Evolutionary conservation across 35 echinoderm and acorn worm species (phyloP), one percentile per base, ranked within the genome.

Genomic region (Patiria miniata): DNA sequence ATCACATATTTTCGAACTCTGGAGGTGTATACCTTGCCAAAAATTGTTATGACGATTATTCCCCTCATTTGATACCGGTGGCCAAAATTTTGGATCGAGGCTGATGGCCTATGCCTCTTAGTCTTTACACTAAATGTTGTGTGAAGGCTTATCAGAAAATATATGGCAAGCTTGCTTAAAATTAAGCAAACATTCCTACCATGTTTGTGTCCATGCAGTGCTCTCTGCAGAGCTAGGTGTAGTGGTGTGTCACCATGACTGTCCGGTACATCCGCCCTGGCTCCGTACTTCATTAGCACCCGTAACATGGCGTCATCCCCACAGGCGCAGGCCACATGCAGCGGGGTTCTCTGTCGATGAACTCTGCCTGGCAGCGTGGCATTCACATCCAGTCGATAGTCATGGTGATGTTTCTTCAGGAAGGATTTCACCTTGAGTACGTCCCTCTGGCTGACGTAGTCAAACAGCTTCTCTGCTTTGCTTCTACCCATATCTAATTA

Each of bases 401-500:
- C 42, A 12, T 12, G 4, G 33, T 54, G 80, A 28, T 90, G 88
- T 59, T 78, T 90, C 73, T 78, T 85, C 19, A 90, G 42, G 60
- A 77, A 90, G 5, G 88, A 83, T 68, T 90, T 90, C n/a, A 90
- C 40, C 83, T 90, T 90, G n/a, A 69, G 37, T 7, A 90, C 88
- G 54, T 83, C 61, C 19, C 88, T 81, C 84, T 90, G 80, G 56
- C 40, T 77, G 40, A 90, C 81, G 38, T 90, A 90, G 7, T 90
- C 88, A 23, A 83, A 23, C 39, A 84, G 65, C 79, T 47, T 47
- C 79, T 90, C 88, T 37, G 69, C 81, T 19, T 82, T 90, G 39
- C 80, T 59, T 55, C 42, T 84, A 4, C 88, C 88, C 88, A 83
- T 90, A 23, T n/a, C 53, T 47, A n/a, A n/a, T n/a, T n/a, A n/a